These are phyloP conservation scores for Acanthurus tractus DNA, from an alignment of 2,797 vertebrate genomes.

Conservation along the genomic window DNA sequence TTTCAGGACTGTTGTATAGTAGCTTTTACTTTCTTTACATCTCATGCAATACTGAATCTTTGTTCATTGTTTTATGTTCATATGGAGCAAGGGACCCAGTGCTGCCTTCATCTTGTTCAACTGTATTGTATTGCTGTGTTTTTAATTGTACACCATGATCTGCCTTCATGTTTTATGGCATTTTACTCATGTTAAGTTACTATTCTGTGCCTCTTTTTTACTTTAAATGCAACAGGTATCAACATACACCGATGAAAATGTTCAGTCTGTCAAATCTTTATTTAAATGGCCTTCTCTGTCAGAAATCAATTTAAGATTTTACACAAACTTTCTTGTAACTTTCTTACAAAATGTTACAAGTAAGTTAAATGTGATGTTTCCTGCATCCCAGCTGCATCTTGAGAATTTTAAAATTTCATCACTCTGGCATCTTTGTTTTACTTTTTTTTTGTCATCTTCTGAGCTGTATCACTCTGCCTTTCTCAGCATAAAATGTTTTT, in stretches of 20 bases:
- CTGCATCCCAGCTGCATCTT: background rate
- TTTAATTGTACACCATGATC: slow-evolving; percentile 27
- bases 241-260: slow-evolving; percentile 9
- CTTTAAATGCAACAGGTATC: slow-evolving; percentile 7
- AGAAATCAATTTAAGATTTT: background rate
- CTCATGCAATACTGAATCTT: slow-evolving; percentile 25
- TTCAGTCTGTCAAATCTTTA: slow-evolving; percentile 12
- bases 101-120: slow-evolving; percentile 50
- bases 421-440: too few species aligned
- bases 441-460: too few species aligned
- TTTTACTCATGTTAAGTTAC: slow-evolving; percentile 23
- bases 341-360: background rate
- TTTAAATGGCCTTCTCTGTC: slow-evolving; percentile 11
- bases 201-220: slow-evolving; percentile 9
- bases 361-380: background rate
- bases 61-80: slow-evolving; percentile 15
- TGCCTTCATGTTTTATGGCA: slow-evolving; percentile 46
- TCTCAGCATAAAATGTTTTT: background rate
- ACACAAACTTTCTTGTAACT: too few species aligned
- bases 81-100: slow-evolving; percentile 41
- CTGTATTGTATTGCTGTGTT: slow-evolving; percentile 17
- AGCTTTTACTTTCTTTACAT: slow-evolving; percentile 2
- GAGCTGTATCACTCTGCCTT: slow-evolving; percentile 22
- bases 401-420: too few species aligned
- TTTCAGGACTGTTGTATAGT: background rate